A percentile compares a stretch with the other conserved stretches of the same genome.
phyloP scores from a whole-genome alignment of 2,888 invertebrate species.

The Drepana falcataria region DNA sequence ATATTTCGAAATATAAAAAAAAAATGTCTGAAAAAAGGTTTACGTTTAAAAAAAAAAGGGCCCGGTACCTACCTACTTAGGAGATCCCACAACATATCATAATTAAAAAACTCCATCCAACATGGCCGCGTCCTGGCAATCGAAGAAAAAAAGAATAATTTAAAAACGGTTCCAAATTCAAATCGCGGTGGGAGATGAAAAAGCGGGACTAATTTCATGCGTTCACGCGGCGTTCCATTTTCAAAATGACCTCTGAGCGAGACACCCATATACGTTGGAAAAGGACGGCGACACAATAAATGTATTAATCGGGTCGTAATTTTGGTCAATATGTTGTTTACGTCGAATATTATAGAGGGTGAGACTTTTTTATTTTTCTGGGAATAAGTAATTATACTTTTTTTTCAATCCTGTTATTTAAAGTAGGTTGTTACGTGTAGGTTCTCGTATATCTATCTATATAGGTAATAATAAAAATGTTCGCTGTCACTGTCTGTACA shows the following conservation, averaged over 20 bases:
- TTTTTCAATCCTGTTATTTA: neutral
- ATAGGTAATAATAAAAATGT: too few species aligned
- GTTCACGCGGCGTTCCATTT: constrained; percentile 66
- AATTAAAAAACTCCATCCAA: constrained; percentile 54
- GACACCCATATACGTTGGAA: constrained; percentile 26
- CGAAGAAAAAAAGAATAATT: constrained; percentile 44
- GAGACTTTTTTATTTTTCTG: constrained; percentile 17
- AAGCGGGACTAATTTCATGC: constrained; percentile 73
- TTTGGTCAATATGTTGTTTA: constrained; percentile 66
- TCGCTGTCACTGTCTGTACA: too few species aligned
- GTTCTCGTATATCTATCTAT: too few species aligned
- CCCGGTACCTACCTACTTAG: neutral
- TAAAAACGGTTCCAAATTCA: constrained; percentile 44
- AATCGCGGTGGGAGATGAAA: constrained; percentile 71
- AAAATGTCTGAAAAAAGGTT: too few species aligned
- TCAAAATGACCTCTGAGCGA: constrained; percentile 52
- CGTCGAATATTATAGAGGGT: constrained; percentile 29
- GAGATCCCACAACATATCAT: constrained; percentile 42
- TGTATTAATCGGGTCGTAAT: constrained; percentile 73
- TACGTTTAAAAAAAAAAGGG: neutral
- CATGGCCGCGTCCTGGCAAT: constrained; percentile 53
- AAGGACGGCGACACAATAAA: constrained; percentile 49
- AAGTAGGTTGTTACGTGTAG: constrained; percentile 7
- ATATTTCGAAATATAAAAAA: too few species aligned
- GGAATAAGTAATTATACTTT: constrained; percentile 1